Base-by-base conservation (phyloP, 2,797 vertebrate genomes). In the Dipus sagitta region DNA sequence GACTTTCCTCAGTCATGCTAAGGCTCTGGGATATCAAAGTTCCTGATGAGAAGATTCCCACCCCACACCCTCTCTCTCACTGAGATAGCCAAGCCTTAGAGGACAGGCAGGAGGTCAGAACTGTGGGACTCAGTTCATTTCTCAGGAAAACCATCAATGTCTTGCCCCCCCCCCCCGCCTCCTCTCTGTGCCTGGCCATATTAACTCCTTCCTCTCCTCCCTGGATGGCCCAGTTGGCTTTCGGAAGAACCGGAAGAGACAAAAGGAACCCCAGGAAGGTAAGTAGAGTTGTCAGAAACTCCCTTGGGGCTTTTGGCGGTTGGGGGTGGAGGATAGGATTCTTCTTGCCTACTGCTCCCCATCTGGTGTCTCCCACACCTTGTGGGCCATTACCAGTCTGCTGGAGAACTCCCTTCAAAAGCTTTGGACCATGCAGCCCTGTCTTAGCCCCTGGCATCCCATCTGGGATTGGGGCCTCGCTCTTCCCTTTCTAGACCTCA, bases 171-270 rank as follows among this genome's bases (percentile, higher is more conserved):
- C 72, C 64, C 47, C 71, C 52, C 82, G 47, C 13, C 72, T 88
- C 74, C 62, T 75, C 64, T 54, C 71, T 54, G 81, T 52, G 13
- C 6, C 72, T 88, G 74, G 62, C 74, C 93, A 9, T 76, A 9
- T 80, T 5, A 10, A 94, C 88, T 74, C 0, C 34, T 90, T 85
- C 83, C 88, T 96, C 96, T 78, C 62, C 58, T 97, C 96, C 96
- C 79, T 0, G 11, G 68, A 93, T 89, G 60, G 30, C 68, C 87
- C 98, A 99, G 99, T 99, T 98, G 99, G 99, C 96, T 99, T 99
- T 97, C 99, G 99, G 94, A 99, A 96, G 74, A 99, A 98, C 96
- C 96, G 97, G 15, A 96, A 98, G 80, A 96, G 97, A 2, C 91
- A 91, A 54, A 65, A 96, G 79, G 95, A 97, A 81, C 89, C 97